phyloP scores from a whole-genome alignment of 2,113 vertebrate genomes.

The Carlito syrichta region DNA sequence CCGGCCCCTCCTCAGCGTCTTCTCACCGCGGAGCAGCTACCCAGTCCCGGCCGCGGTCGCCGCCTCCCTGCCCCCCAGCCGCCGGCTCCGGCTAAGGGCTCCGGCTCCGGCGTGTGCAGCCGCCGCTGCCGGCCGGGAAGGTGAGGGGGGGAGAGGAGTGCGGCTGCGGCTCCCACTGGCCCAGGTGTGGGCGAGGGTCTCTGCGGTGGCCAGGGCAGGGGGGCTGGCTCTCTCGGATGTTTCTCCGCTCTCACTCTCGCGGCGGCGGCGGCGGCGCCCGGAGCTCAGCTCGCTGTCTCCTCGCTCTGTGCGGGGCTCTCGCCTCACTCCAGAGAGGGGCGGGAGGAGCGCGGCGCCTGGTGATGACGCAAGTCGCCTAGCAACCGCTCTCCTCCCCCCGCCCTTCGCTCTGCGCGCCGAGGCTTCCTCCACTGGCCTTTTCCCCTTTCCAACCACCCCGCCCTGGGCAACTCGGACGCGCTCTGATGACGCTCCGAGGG shows the following conservation, averaged over 20 bases:
- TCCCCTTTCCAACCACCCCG: constrained; percentile 21
- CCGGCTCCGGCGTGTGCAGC: constrained; percentile 70
- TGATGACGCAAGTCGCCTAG: constrained; percentile 75
- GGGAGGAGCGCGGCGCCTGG: constrained; percentile 70
- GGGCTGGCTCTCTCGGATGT: constrained; percentile 28
- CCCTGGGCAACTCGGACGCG: constrained; percentile 52
- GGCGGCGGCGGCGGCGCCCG: constrained; percentile 31
- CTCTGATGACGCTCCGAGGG: constrained; percentile 58
- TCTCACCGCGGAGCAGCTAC: constrained; percentile 34
- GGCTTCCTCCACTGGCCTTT: background rate
- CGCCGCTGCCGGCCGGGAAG: constrained; percentile 68
- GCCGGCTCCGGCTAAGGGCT: constrained; percentile 54
- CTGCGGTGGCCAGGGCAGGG: constrained; percentile 32
- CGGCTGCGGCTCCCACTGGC: constrained; percentile 50
- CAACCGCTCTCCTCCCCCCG: constrained; percentile 61
- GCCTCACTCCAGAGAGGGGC: constrained; percentile 77
- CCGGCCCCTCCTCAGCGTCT: constrained; percentile 37
- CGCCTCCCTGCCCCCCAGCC: constrained; percentile 68
- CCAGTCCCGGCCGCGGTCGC: constrained; percentile 38
- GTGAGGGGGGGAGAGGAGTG: constrained; percentile 51
- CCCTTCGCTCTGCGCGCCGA: background rate
- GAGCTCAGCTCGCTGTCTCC: constrained; percentile 68
- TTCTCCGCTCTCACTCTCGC: constrained; percentile 51
- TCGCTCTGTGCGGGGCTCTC: constrained; percentile 76
- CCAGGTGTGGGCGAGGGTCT: constrained; percentile 51